Evolutionary conservation across 1,140 invertebrate species (phyloP).

Genomic region (Psix sp.): DNA sequence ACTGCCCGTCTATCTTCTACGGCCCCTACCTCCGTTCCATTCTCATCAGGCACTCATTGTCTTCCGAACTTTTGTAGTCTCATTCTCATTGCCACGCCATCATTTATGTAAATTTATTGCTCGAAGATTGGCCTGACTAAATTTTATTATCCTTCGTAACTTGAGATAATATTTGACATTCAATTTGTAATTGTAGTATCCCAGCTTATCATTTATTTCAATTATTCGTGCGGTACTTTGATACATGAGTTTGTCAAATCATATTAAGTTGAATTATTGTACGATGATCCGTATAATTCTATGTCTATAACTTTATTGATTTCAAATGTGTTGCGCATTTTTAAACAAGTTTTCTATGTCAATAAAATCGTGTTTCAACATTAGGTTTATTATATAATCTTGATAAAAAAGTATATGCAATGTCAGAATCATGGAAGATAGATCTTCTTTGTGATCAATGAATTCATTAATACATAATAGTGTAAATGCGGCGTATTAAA

Average conservation of each 20-base stretch:
- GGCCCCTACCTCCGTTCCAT: neutral
- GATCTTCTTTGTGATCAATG: too few relatives aligned
- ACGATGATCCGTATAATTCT: constrained; percentile 16
- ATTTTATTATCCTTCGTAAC: constrained; percentile 1
- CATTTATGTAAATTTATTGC: constrained; percentile 21
- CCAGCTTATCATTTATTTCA: constrained; percentile 12
- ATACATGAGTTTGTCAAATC: constrained; percentile 22
- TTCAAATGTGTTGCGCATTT: too few relatives aligned
- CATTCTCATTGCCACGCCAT: constrained; percentile 17
- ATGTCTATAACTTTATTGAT: too few relatives aligned
- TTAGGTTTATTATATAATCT: too few relatives aligned
- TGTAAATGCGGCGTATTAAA: too few relatives aligned
- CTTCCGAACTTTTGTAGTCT: constrained; percentile 15
- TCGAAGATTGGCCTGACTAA: neutral
- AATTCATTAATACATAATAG: too few relatives aligned
- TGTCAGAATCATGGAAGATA: too few relatives aligned
- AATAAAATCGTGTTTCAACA: too few relatives aligned
- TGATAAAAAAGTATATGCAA: too few relatives aligned
- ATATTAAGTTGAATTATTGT: constrained; percentile 25
- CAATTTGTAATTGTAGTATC: constrained; percentile 2
- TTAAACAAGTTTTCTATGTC: too few relatives aligned
- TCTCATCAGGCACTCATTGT: constrained; percentile 26
- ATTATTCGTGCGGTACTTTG: constrained; percentile 11
- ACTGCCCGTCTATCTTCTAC: constrained; percentile 9
- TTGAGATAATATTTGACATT: neutral